Percentiles rank a stretch among this genome's conserved stretches.
Evolutionary conservation across 1,140 invertebrate species (phyloP).

Genomic region (Wiebesia pumilae): DNA sequence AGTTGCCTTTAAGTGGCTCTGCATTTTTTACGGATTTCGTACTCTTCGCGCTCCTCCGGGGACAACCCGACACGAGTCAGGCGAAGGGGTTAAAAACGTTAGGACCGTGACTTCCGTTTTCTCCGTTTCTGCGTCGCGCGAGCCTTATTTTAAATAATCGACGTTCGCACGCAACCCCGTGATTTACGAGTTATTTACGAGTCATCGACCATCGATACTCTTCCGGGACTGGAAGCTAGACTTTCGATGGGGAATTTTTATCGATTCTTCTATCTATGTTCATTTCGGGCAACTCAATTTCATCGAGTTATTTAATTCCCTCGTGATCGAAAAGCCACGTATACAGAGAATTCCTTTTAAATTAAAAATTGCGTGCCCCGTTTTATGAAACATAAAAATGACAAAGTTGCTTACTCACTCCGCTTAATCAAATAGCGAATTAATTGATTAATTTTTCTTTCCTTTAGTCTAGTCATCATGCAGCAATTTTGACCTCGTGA

Average conservation of each 20-base stretch:
- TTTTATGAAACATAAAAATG: not conserved
- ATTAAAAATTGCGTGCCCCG: not conserved
- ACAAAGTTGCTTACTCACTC: not conserved
- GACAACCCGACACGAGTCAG: not conserved
- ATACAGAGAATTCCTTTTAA: not conserved
- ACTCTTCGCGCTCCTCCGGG: not conserved
- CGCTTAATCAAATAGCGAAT: not conserved
- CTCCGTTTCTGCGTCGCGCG: no score
- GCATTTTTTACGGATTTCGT: not conserved
- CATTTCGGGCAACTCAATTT: not conserved
- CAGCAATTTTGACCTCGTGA: not conserved
- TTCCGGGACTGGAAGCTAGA: no score
- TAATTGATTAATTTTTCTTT: not conserved
- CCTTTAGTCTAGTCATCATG: not conserved
- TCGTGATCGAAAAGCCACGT: not conserved
- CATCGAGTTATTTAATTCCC: not conserved
- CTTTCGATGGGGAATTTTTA: no score
- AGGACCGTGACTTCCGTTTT: not conserved
- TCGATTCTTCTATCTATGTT: no score
- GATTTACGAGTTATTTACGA: no score
- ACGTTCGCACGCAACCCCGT: no score
- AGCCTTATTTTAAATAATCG: no score
- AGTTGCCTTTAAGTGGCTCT: slow-evolving; percentile 1
- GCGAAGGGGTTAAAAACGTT: not conserved
- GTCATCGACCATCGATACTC: no score